These are phyloP conservation scores for Larimichthys polyactis DNA, from an alignment of 2,113 vertebrate species.

Conservation along the genomic window DNA sequence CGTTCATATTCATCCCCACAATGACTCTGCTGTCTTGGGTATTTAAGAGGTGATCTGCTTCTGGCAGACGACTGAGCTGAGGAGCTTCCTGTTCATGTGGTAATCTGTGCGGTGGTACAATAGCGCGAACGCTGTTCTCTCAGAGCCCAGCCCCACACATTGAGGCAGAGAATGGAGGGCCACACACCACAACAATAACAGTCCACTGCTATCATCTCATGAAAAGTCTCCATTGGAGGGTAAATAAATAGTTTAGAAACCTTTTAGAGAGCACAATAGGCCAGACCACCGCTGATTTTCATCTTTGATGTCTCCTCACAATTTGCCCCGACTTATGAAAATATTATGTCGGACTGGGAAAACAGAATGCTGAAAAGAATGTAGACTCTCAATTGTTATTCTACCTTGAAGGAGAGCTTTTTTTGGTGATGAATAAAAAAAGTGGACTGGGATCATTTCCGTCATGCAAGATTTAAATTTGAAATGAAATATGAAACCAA, in stretches of 20 bases:
- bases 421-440: conserved; percentile 12
- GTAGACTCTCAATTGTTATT: conserved; percentile 31
- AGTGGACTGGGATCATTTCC: conserved; percentile 21
- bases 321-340: conserved; percentile 46
- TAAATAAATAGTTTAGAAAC: conserved; percentile 77
- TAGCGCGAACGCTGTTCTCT: conserved; percentile 52
- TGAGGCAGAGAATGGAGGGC: conserved; percentile 69
- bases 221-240: conserved; percentile 71
- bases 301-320: conserved; percentile 64
- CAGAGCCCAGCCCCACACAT: conserved; percentile 56
- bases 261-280: conserved; percentile 66
- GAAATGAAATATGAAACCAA: conserved; percentile 45
- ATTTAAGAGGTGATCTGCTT: conserved; percentile 65
- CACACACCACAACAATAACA: conserved; percentile 71
- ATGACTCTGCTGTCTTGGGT: conserved; percentile 66
- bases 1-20: conserved; percentile 68
- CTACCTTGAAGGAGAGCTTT: conserved; percentile 35
- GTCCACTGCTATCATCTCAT: conserved; percentile 63
- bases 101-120: conserved; percentile 71
- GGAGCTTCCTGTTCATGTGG: conserved; percentile 81
- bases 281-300: conserved; percentile 54
- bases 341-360: conserved; percentile 38
- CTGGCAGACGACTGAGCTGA: conserved; percentile 52
- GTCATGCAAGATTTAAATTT: conserved; percentile 45
- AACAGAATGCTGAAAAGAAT: conserved; percentile 36